Conservation (phyloP, 2,888 invertebrate genomes). For the Dryomyza anilis region DNA sequence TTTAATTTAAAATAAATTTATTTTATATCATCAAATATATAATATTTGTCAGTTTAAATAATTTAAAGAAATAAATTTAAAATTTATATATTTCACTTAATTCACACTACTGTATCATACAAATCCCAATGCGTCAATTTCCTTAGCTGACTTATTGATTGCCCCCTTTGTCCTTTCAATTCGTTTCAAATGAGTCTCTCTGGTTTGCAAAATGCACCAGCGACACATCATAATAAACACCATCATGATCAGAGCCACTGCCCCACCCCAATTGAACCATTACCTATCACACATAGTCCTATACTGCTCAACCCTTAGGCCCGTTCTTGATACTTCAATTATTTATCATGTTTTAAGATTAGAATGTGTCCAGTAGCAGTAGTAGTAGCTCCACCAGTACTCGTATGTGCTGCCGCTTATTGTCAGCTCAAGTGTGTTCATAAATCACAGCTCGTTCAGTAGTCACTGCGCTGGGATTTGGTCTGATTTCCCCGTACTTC, state of each 20-base stretch:
- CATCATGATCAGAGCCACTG: not conserved
- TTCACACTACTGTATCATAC: too few relatives aligned
- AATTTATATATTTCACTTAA: too few relatives aligned
- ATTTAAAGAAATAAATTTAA: too few relatives aligned
- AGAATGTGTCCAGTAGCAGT: not conserved
- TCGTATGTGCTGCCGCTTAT: constrained; percentile 13
- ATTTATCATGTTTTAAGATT: constrained; percentile 25
- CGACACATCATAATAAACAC: constrained; percentile 16
- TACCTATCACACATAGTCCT: not conserved
- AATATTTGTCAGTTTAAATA: too few relatives aligned
- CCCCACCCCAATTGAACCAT: not conserved
- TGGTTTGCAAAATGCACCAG: not conserved
- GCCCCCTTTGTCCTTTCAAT: constrained; percentile 11
- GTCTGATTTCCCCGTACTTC: too few relatives aligned
- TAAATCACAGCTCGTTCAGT: constrained; percentile 12
- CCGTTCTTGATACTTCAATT: constrained; percentile 15
- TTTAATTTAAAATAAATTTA: too few relatives aligned
- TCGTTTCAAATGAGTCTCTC: not conserved
- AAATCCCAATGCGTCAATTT: constrained; percentile 15
- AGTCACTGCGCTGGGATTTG: too few relatives aligned
- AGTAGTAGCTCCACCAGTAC: too few relatives aligned
- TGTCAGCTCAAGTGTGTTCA: constrained; percentile 23
- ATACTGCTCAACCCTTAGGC: not conserved
- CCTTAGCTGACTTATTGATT: constrained; percentile 18
- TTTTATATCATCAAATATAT: too few relatives aligned